Conservation (phyloP, 2,888 invertebrate species). For the Ectemnius continuus region DNA sequence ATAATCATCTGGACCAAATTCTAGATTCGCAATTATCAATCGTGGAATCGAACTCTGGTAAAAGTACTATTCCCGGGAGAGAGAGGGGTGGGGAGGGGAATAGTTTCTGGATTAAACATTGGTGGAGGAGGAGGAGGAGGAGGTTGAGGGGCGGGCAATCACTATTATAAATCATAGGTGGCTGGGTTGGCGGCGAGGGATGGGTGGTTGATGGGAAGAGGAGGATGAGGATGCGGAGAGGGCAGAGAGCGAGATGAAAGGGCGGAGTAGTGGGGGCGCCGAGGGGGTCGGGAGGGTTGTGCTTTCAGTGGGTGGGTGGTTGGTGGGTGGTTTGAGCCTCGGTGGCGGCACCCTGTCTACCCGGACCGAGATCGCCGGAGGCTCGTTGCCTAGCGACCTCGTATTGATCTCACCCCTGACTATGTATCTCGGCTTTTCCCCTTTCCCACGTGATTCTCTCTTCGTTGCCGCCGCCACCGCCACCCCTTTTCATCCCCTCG, state of each 20-base stretch:
- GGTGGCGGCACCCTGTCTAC: constrained; percentile 81
- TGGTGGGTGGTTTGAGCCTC: constrained; percentile 79
- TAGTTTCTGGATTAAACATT: constrained; percentile 13
- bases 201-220: constrained; percentile 64
- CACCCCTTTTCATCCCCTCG: constrained; percentile 22
- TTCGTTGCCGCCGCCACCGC: not conserved
- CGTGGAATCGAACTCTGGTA: no score
- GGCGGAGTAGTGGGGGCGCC: constrained; percentile 57
- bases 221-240: constrained; percentile 61
- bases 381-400: constrained; percentile 78
- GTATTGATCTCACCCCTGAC: constrained; percentile 77
- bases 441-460: constrained; percentile 65
- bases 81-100: not conserved
- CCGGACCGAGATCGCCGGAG: constrained; percentile 79
- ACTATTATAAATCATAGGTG: no score
- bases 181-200: constrained; percentile 38
- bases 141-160: no score
- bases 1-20: no score
- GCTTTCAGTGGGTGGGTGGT: constrained; percentile 62
- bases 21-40: no score
- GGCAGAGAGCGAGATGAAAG: constrained; percentile 38
- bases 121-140: no score
- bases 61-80: no score
- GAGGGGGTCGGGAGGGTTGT: no score
- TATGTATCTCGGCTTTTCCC: constrained; percentile 70